phyloP scores from a whole-genome alignment of 2,797 vertebrate genomes.

The Monodelphis domestica region DNA sequence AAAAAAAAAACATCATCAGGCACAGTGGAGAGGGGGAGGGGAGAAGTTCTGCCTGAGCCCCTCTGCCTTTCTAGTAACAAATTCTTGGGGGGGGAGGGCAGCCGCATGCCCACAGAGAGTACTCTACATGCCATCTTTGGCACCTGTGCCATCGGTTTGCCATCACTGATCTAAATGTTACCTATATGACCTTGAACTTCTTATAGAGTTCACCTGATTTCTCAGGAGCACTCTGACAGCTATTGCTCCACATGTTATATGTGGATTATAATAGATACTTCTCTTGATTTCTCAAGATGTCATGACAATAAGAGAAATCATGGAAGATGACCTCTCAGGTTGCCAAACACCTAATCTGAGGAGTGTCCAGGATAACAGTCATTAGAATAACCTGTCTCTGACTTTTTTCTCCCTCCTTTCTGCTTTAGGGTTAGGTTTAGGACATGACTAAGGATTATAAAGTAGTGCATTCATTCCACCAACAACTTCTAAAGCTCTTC shows the following conservation, averaged over 20 bases:
- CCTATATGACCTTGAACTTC: too few species aligned
- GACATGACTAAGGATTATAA: not conserved
- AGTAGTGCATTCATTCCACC: not conserved
- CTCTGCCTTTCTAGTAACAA: too few species aligned
- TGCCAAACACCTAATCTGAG: not conserved
- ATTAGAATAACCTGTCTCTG: not conserved
- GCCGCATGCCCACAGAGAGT: too few species aligned
- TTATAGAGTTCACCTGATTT: too few species aligned
- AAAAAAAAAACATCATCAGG: too few species aligned
- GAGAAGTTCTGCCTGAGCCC: too few species aligned
- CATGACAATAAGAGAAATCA: not conserved
- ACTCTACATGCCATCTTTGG: too few species aligned
- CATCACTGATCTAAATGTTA: too few species aligned
- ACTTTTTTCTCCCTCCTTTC: not conserved
- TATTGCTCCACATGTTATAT: not conserved
- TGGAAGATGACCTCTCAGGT: not conserved
- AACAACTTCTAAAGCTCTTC: not conserved
- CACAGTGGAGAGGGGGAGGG: too few species aligned
- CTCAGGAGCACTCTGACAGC: not conserved
- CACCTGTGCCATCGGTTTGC: too few species aligned
- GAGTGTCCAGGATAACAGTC: not conserved
- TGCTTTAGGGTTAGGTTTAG: not conserved
- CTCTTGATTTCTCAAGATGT: not conserved
- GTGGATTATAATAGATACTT: not conserved
- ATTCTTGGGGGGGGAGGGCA: too few species aligned